A percentile compares a stretch with the other conserved stretches of the same genome.
These are phyloP conservation scores for Notodonta ziczac DNA, from an alignment of 2,888 invertebrate species.

Conservation along the genomic window DNA sequence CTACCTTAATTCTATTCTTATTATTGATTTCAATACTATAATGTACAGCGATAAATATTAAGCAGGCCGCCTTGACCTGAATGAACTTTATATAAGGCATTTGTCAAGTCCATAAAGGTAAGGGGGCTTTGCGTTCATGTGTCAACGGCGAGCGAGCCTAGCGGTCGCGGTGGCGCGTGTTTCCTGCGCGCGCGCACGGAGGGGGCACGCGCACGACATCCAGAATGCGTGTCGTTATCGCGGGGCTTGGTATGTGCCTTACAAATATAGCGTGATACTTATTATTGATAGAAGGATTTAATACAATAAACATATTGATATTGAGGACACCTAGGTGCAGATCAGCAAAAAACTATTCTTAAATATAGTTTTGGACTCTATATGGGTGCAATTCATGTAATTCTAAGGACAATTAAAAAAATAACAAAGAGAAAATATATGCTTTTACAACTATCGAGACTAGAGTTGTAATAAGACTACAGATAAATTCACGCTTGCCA, in stretches of 20 bases:
- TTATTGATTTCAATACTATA: slow-evolving; percentile 11
- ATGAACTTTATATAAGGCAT: slow-evolving; percentile 56
- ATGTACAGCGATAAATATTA: slow-evolving; percentile 27
- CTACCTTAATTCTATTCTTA: slow-evolving; percentile 7
- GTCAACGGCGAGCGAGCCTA: slow-evolving; percentile 33
- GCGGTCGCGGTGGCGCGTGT: slow-evolving; percentile 62
- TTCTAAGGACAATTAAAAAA: no score
- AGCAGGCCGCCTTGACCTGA: slow-evolving; percentile 54
- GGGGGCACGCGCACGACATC: slow-evolving; percentile 66
- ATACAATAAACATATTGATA: neutral
- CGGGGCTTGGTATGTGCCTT: slow-evolving; percentile 47
- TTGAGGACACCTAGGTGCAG: no score
- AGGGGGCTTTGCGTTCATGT: slow-evolving; percentile 41
- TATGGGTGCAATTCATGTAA: no score
- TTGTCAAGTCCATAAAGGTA: slow-evolving; percentile 59
- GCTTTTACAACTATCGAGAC: no score
- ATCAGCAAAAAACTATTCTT: no score
- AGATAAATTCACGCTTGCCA: no score
- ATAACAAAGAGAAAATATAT: no score
- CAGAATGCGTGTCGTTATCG: slow-evolving; percentile 59
- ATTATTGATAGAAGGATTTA: neutral
- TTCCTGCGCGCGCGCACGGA: slow-evolving; percentile 65
- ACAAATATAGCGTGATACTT: slow-evolving; percentile 53
- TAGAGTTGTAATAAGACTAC: no score
- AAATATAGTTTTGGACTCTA: no score